Percentiles rank a stretch among this genome's conserved stretches.
These are phyloP conservation scores for Coleophora deauratella DNA, from an alignment of 2,888 invertebrate species.

Conservation along the genomic window DNA sequence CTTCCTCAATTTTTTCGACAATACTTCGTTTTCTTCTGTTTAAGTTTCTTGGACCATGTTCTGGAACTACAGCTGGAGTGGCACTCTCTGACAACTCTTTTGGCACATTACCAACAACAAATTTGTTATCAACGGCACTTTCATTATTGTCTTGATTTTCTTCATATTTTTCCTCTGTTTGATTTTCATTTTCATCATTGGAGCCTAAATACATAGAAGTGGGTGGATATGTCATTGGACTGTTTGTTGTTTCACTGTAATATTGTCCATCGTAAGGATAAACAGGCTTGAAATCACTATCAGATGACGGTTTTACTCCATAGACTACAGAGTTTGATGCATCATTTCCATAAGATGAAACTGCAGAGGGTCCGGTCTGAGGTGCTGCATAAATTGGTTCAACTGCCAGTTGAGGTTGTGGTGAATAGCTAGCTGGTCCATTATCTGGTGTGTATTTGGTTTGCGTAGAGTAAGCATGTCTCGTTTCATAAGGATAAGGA, in stretches of 20 bases:
- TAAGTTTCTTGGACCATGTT: constrained; percentile 76
- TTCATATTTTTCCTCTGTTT: constrained; percentile 42
- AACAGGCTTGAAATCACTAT: constrained; percentile 62
- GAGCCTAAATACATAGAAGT: constrained; percentile 66
- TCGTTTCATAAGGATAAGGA: constrained; percentile 53
- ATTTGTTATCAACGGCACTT: constrained; percentile 61
- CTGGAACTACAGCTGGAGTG: constrained; percentile 76
- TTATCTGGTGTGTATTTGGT: constrained; percentile 50
- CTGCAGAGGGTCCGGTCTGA: constrained; percentile 47
- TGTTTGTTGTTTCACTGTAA: constrained; percentile 53
- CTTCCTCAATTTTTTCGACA: constrained; percentile 52
- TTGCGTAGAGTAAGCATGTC: constrained; percentile 58
- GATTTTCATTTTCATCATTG: constrained; percentile 50
- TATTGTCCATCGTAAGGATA: constrained; percentile 63
- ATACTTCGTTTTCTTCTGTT: constrained; percentile 47
- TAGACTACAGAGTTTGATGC: constrained; percentile 55
- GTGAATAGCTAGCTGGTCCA: constrained; percentile 38
- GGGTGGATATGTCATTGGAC: constrained; percentile 52
- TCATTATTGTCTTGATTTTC: constrained; percentile 32
- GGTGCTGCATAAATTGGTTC: constrained; percentile 63
- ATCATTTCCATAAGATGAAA: constrained; percentile 50
- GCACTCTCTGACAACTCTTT: constrained; percentile 71
- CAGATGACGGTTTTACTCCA: constrained; percentile 56
- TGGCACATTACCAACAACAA: constrained; percentile 79
- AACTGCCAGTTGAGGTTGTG: constrained; percentile 51